A percentile compares a stretch with the other conserved stretches of the same genome.
phyloP scores from a whole-genome alignment of 2,888 invertebrate species.

The Yponomeuta plumbellus region DNA sequence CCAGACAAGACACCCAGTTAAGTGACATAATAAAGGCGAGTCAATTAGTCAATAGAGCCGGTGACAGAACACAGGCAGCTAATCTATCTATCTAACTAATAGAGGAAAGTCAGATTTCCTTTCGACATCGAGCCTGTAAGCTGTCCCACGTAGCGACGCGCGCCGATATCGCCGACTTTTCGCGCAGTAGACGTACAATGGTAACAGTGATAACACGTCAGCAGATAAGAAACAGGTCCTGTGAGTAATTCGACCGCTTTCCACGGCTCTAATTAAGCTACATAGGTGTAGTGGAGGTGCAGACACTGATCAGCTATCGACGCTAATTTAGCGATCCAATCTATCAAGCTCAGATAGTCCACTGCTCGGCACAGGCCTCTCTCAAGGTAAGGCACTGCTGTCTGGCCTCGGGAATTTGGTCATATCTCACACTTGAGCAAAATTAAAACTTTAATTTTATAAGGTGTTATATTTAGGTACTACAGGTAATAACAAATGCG shows the following conservation, averaged over 20 bases:
- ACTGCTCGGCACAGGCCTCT: too few species aligned
- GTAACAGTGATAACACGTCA: conserved; percentile 16
- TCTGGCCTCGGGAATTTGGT: background rate
- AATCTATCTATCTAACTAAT: background rate
- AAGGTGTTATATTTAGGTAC: too few species aligned
- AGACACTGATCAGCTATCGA: background rate
- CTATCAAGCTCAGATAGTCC: too few species aligned
- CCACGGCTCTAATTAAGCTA: conserved; percentile 27
- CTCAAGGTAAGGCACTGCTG: background rate
- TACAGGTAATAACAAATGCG: background rate
- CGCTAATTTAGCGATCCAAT: too few species aligned
- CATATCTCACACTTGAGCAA: background rate
- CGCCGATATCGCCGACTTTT: background rate
- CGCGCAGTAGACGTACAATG: conserved; percentile 16
- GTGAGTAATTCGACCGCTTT: conserved; percentile 25
- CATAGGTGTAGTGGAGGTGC: conserved; percentile 3
- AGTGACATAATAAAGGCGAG: too few species aligned
- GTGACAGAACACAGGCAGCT: too few species aligned
- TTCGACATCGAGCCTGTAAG: background rate
- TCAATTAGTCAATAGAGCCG: too few species aligned
- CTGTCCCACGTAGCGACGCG: background rate
- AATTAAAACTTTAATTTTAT: background rate
- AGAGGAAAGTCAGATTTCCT: background rate
- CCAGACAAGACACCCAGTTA: too few species aligned
- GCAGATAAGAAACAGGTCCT: conserved; percentile 22